Base-by-base conservation (phyloP, 2,888 invertebrate genomes). In the Ichneumoninae sp. region DNA sequence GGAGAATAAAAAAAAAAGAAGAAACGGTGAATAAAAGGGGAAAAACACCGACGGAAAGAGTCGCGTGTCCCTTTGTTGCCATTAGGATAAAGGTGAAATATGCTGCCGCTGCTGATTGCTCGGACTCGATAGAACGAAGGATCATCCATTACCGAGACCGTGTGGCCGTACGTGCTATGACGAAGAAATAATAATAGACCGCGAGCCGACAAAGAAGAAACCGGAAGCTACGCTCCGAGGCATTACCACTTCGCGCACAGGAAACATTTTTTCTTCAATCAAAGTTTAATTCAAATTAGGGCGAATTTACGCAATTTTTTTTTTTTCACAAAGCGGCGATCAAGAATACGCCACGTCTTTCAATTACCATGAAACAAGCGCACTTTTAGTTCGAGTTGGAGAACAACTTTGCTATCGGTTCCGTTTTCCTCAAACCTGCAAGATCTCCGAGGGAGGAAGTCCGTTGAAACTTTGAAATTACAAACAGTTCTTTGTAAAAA, bases 61-160 rank as follows among this genome's bases (percentile, higher is more conserved):
- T 74, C 74, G 74, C 74, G 74, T 74, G 74, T 74, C 60, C 74
- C 63, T 74, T 74, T 63, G 63, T 74, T 40, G 47, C 30, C 60
- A 63, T 7, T 26, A 33, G 60, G 33, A 63, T 63, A 63, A 63
- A 63, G 60, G 60, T 30, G 60, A 22, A 10, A 57, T 30, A 30
- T 63, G 30, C 16, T 26, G 57, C 16, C 30, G 60, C 33, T 30
- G 30, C 60, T 33, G 60, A 63, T 63, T 63, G 60, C 30, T n/a
- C 33, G 30, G 74, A 44, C 44, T 63, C 74, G 74, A 74, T 74
- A 47, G 8, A n/a, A 10, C 47, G 22, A 26, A 57, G 22, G 26
- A 57, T 57, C 57, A 57, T 57, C 57, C 57, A 57, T 57, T 57
- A 57, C 26, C 10, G 26, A 16, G 16, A 44, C 26, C 13, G 13